Evolutionary conservation across 2,113 vertebrate species (phyloP).

Genomic region (Paralichthys olivaceus): DNA sequence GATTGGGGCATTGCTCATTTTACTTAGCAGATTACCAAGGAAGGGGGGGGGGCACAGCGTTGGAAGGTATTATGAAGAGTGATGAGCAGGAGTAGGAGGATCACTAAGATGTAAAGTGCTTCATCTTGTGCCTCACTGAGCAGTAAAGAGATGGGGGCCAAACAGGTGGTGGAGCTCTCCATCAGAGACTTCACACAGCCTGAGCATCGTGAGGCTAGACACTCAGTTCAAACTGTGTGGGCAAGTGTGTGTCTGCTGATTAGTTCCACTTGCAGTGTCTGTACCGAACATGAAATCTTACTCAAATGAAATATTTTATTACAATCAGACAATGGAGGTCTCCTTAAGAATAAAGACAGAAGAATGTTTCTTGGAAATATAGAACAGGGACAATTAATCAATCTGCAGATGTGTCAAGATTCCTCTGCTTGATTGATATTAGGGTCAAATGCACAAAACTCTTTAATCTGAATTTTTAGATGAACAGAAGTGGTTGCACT

Average conservation of each 20-base stretch:
- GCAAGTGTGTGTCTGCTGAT: constrained; percentile 45
- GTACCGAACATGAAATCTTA: not conserved
- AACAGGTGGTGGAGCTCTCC: constrained; percentile 73
- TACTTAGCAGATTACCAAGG: constrained; percentile 66
- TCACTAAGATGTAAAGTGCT: constrained; percentile 72
- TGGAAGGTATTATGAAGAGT: constrained; percentile 69
- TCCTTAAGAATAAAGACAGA: constrained; percentile 5
- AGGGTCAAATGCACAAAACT: too few species aligned
- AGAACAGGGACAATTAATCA: not conserved
- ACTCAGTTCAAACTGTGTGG: constrained; percentile 60
- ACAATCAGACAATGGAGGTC: constrained; percentile 16
- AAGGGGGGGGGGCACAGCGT: not conserved
- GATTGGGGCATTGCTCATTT: constrained; percentile 62
- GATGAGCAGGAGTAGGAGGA: constrained; percentile 72
- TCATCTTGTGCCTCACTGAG: constrained; percentile 75
- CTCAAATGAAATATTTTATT: constrained; percentile 29
- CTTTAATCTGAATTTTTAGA: too few species aligned
- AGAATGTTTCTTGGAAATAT: too few species aligned
- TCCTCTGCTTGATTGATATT: not conserved
- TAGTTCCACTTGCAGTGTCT: constrained; percentile 52
- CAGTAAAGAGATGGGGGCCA: constrained; percentile 62
- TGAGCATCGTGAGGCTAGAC: constrained; percentile 54
- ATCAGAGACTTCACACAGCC: constrained; percentile 62
- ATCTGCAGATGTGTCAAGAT: not conserved
- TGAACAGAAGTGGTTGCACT: too few species aligned